These are phyloP conservation scores for Fragum sueziense DNA, from an alignment of 2,888 invertebrate genomes.

Conservation along the genomic window DNA sequence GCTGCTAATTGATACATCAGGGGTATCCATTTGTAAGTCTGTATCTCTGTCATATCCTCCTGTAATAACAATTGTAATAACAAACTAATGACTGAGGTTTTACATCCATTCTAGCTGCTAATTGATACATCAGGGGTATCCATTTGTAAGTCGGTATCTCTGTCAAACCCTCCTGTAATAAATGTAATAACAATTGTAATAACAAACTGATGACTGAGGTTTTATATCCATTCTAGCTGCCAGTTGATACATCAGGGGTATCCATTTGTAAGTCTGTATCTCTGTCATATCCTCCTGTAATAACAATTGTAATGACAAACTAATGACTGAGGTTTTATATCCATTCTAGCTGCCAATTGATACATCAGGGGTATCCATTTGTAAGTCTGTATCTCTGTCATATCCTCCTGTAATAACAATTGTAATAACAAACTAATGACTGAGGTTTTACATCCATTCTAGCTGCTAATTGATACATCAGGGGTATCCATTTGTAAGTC, in stretches of 20 bases:
- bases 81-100: conserved; percentile 82
- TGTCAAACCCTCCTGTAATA: conserved; percentile 69
- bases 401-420: conserved; percentile 71
- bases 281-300: conserved; percentile 74
- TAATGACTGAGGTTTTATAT: conserved; percentile 80
- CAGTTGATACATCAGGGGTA: conserved; percentile 93
- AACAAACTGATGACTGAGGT: conserved; percentile 83
- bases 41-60: conserved; percentile 84
- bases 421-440: too few species aligned
- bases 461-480: conserved; percentile 94
- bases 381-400: conserved; percentile 87
- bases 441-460: conserved; percentile 85
- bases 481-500: conserved; percentile 91
- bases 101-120: conserved; percentile 89
- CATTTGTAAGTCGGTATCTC: conserved; percentile 91
- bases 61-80: too few species aligned
- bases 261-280: conserved; percentile 92
- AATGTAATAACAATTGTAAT: too few species aligned
- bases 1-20: conserved; percentile 95
- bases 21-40: conserved; percentile 92
- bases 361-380: conserved; percentile 94
- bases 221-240: conserved; percentile 87
- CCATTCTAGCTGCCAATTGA: conserved; percentile 92
- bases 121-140: conserved; percentile 92
- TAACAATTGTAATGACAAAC: too few species aligned